Percentiles rank a stretch among this genome's conserved stretches.
These are phyloP conservation scores for Panopea generosa DNA, from an alignment of 2,888 invertebrate genomes.

Conservation along the genomic window DNA sequence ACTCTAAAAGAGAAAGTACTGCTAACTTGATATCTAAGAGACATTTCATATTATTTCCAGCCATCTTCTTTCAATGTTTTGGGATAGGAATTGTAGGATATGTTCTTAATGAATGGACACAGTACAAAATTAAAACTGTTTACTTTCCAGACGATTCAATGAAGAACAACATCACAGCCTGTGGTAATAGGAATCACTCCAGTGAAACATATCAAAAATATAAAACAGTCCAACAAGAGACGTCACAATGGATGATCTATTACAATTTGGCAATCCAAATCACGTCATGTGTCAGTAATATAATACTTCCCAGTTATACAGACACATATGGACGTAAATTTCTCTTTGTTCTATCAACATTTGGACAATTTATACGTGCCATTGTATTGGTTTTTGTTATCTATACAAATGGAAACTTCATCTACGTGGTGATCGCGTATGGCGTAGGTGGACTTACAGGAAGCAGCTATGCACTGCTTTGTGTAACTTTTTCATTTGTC, in stretches of 20 bases:
- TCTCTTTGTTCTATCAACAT: conserved; percentile 38
- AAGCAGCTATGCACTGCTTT: conserved; percentile 10
- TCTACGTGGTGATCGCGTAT: conserved; percentile 18
- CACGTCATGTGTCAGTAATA: conserved; percentile 29
- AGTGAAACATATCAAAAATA: conserved; percentile 11
- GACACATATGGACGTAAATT: conserved; percentile 49
- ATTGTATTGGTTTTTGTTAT: conserved; percentile 18
- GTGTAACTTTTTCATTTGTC: conserved; percentile 38
- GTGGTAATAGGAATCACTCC: conserved; percentile 13
- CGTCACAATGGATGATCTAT: conserved; percentile 25
- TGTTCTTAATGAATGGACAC: conserved; percentile 53
- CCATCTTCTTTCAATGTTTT: not conserved
- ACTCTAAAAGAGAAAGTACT: too few relatives aligned
- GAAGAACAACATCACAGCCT: conserved; percentile 13
- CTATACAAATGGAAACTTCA: conserved; percentile 4
- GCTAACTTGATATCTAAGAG: too few relatives aligned
- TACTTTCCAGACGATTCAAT: conserved; percentile 17
- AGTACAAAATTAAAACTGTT: conserved; percentile 16
- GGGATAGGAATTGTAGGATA: conserved; percentile 18
- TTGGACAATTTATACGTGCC: conserved; percentile 21
- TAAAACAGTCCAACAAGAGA: conserved; percentile 16
- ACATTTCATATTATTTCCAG: not conserved
- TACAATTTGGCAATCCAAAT: conserved; percentile 25
- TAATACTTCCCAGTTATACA: conserved; percentile 37
- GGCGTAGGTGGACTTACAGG: conserved; percentile 32